Evolutionary conservation across 2,113 vertebrate genomes (phyloP).

Genomic region (Oncorhynchus tshawytscha): DNA sequence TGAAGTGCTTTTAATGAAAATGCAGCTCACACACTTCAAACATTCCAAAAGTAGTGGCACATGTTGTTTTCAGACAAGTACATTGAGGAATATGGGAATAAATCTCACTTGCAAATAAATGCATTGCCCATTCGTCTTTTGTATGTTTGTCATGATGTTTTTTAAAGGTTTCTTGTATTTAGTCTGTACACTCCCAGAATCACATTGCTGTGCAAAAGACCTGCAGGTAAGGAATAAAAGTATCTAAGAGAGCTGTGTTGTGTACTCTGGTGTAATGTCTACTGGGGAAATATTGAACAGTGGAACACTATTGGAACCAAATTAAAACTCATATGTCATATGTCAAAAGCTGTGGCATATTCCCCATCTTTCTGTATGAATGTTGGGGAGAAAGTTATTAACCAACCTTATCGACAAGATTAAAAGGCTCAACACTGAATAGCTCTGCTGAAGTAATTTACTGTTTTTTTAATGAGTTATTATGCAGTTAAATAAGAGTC

Average conservation of each 20-base stretch:
- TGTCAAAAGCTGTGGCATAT: background rate
- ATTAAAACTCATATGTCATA: background rate
- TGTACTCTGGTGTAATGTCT: constrained; percentile 28
- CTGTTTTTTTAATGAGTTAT: background rate
- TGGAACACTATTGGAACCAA: background rate
- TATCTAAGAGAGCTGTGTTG: constrained; percentile 22
- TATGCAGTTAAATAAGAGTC: no score
- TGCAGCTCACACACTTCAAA: constrained; percentile 52
- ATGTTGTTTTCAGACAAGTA: constrained; percentile 28
- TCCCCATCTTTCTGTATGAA: background rate
- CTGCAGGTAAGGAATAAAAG: constrained; percentile 43
- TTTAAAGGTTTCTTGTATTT: constrained; percentile 49
- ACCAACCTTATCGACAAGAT: background rate
- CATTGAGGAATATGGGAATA: constrained; percentile 28
- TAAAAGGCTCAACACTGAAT: constrained; percentile 8
- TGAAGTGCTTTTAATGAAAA: constrained; percentile 20
- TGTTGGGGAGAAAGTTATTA: background rate
- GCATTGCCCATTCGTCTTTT: constrained; percentile 1
- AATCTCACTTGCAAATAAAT: background rate
- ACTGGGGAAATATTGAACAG: constrained; percentile 23
- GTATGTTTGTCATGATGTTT: constrained; percentile 44
- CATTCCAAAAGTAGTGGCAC: constrained; percentile 56
- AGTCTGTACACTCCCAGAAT: constrained; percentile 33
- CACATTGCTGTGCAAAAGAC: constrained; percentile 62
- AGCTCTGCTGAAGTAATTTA: constrained; percentile 2